Base-by-base conservation (phyloP, 1,140 invertebrate genomes). In the Pseudomyrmex dendroicus region DNA sequence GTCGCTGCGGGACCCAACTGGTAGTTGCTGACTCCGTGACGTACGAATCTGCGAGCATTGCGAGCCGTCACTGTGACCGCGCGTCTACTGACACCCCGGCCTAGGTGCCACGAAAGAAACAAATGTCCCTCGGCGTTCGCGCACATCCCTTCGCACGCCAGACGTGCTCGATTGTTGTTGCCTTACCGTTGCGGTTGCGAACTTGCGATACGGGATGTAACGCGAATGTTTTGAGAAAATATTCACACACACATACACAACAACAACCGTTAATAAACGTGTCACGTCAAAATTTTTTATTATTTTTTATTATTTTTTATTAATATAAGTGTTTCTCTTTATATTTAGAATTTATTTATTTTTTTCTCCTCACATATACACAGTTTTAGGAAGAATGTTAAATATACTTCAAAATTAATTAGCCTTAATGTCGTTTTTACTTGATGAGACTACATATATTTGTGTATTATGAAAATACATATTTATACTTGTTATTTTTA, bases 11-110 rank as follows among this genome's bases (percentile, higher is more conserved):
- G 86, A 86, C 90, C 76, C 90, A 92, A 92, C 92, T 91, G 90
- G 76, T 92, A 93, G 88, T 67, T 94, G 93, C 93, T 94, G 93
- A 94, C 92, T 94, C 92, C 88, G 92, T 94, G 92, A 94, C 93
- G 92, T 92, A 89, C 92, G 92, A 93, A 92, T 91, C 89, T 91
- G 89, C 89, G 90, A 91, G 90, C 90, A 90, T 89, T 90, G 90
- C 92, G 88, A 86, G 70, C 90, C 91, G 90, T 92, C 91, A 92
- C 89, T 91, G 87, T 90, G 63, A 85, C 63, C 63, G 35, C 84
- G 88, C 87, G 84, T 54, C 76, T 70, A 88, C 77, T 59, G 62
- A 86, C 89, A 86, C 66, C 64, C 35, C 78, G 82, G 84, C 22
- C 80, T 77, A 64, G 82, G 82, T 64, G 80, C 46, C 68, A 62